Evolutionary conservation across 1,140 invertebrate species (phyloP), one percentile per base, ranked within the genome.

Genomic region (Halesus radiatus): DNA sequence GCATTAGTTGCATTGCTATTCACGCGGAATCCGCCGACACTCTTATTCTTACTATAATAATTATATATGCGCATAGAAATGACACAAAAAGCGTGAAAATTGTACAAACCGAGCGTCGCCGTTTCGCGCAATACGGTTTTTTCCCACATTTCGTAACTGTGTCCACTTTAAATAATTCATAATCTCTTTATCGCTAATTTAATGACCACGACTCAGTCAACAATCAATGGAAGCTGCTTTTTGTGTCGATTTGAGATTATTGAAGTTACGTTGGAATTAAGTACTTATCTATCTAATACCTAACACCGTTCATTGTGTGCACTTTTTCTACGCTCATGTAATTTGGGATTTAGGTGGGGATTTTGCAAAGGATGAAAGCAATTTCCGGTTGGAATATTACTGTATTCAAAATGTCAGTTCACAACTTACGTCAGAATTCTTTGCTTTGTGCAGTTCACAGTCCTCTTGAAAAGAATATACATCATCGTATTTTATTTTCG

Each of bases 1-100:
- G 32, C 37, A 13, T 45, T 45, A 45, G 37, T 45, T 45, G 26
- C 62, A 32, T 26, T 5, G 68, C 45, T 53, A 72, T 54, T 72
- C 68, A 22, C 18, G 18, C 7, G 20, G 45, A 53, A 23, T 53
- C 68, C 20, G 68, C 45, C 23, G 50, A 32, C n/a, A 37, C 26
- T 18, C n/a, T 18, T 45, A 68, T 45, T 45, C n/a, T 7, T 18
- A 15, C 20, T 5, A n/a, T 23, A 13, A 45, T 45, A 45, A 45
- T n/a, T 53, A 72, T 15, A 53, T 53, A 26, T 72, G 68, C 68
- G 52, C 45, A 18, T n/a, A 53, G 32, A 72, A 72, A 72, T 22
- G n/a, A n/a, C 45, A 53, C 68, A 72, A 72, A 72, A 53, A 72
- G 22, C 68, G 45, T 72, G 68, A 72, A 72, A 72, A 72, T 72